Evolutionary conservation across 2,888 invertebrate genomes (phyloP).

Genomic region (Eupithecia insigniata): DNA sequence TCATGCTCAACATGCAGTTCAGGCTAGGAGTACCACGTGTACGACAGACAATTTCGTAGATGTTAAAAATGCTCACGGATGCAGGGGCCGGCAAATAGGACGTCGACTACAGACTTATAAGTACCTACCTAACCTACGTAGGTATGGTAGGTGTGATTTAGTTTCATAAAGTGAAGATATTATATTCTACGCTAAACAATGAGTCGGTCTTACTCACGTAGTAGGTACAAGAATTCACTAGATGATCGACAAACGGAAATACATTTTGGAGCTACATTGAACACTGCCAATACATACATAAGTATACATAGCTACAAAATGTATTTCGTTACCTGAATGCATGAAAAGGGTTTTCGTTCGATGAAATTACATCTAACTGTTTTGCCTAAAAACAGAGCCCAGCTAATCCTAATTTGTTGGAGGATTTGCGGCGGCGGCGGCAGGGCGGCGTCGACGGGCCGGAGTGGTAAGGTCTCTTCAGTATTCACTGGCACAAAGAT

Average conservation of each 20-base stretch:
- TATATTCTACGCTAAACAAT: not conserved
- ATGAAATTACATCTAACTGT: constrained; percentile 65
- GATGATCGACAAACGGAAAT: not conserved
- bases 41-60: constrained; percentile 33
- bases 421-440: constrained; percentile 64
- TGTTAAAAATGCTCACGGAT: constrained; percentile 43
- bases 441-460: constrained; percentile 49
- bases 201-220: not conserved
- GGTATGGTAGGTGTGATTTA: not conserved
- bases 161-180: not conserved
- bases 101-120: constrained; percentile 52
- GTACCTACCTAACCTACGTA: not conserved
- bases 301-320: not conserved
- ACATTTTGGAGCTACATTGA: not conserved
- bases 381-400: constrained; percentile 68
- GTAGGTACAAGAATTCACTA: too few relatives aligned
- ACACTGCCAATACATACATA: not conserved
- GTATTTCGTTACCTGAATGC: constrained; percentile 41
- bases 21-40: not conserved
- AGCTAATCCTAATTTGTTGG: constrained; percentile 75
- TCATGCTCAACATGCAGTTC: not conserved
- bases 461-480: constrained; percentile 49
- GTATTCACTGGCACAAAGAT: constrained; percentile 48
- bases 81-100: constrained; percentile 54
- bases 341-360: constrained; percentile 57